These are phyloP conservation scores for Scaptomyza parva DNA, from an alignment of 2,888 invertebrate species.

Conservation along the genomic window DNA sequence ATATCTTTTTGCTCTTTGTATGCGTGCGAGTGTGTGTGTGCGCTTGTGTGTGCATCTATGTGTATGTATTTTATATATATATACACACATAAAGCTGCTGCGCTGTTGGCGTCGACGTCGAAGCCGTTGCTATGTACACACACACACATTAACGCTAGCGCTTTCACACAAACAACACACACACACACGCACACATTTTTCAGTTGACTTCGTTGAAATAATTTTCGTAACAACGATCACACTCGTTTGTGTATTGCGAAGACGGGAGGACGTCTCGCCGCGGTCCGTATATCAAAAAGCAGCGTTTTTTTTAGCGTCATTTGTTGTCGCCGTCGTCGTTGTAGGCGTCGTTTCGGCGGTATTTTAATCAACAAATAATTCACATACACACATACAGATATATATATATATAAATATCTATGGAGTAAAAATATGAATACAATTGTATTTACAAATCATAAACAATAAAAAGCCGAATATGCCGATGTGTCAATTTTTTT, in stretches of 20 bases:
- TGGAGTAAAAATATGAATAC: conserved; percentile 10
- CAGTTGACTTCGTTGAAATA: conserved; percentile 81
- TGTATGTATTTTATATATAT: conserved; percentile 27
- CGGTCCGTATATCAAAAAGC: conserved; percentile 57
- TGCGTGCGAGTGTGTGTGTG: conserved; percentile 10
- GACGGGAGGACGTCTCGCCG: conserved; percentile 80
- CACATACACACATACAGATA: conserved; percentile 14
- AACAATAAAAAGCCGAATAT: conserved; percentile 26
- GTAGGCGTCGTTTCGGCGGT: conserved; percentile 63
- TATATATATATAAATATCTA: conserved; percentile 20
- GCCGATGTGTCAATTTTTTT: conserved; percentile 52
- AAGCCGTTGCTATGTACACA: conserved; percentile 45
- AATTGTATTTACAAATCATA: conserved; percentile 18
- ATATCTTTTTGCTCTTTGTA: conserved; percentile 59
- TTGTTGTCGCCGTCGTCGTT: conserved; percentile 52
- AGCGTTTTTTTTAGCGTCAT: conserved; percentile 58
- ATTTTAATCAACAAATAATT: conserved; percentile 48
- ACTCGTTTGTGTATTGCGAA: conserved; percentile 84
- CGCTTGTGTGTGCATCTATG: conserved; percentile 20
- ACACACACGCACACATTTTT: conserved; percentile 63
- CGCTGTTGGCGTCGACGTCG: conserved; percentile 54
- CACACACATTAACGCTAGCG: conserved; percentile 17
- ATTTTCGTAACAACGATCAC: conserved; percentile 84
- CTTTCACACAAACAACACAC: conserved; percentile 29
- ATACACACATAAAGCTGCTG: conserved; percentile 64